A percentile compares a stretch with the other conserved stretches of the same genome.
Conservation (phyloP, 2,888 invertebrate species). For the Bellardia bayeri region DNA sequence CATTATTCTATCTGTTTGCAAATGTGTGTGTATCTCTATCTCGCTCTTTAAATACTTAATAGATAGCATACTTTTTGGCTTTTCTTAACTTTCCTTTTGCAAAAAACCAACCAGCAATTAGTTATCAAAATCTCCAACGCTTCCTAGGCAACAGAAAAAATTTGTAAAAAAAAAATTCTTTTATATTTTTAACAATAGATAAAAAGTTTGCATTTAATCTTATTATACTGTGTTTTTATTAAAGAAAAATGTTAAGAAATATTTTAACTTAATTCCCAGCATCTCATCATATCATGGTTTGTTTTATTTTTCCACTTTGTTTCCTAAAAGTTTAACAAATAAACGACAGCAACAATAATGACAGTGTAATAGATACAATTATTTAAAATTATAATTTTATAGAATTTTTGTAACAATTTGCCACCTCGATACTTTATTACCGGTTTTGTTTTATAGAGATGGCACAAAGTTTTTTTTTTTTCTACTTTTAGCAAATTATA, state of each 20-base stretch:
- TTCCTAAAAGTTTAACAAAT: neutral
- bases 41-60: neutral
- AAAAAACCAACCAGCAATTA: neutral
- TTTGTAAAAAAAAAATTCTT: neutral
- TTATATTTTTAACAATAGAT: neutral
- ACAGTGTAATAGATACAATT: neutral
- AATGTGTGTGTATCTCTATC: no score
- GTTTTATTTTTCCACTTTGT: neutral
- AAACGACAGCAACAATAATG: neutral
- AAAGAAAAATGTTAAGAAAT: neutral
- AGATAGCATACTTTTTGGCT: neutral
- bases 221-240: neutral
- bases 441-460: neutral
- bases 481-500: neutral
- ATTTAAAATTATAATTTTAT: slow-evolving; percentile 2
- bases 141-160: neutral
- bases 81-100: neutral
- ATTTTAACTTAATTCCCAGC: neutral
- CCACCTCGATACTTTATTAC: slow-evolving; percentile 9
- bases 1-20: no score
- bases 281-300: neutral
- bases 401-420: neutral
- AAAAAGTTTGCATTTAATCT: neutral
- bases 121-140: slow-evolving; percentile 1
- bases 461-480: neutral